Conservation (phyloP, 64 coral and sea anemone genomes). For the Pachyseris speciosa region DNA sequence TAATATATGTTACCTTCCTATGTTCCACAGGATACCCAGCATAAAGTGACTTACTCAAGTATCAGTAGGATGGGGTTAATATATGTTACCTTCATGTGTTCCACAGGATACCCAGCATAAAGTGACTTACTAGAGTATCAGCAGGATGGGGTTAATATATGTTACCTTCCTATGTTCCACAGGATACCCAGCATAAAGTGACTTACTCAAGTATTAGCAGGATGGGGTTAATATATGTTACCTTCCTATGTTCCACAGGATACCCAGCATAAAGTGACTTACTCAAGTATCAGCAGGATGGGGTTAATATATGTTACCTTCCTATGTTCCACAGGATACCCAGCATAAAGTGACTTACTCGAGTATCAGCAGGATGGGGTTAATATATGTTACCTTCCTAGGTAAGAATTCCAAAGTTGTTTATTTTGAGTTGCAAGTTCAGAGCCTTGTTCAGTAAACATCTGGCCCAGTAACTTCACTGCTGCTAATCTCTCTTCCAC, state of each 20-base stretch:
- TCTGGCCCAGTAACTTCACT: constrained; percentile 69
- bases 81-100: constrained; percentile 83
- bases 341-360: not conserved
- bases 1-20: constrained; percentile 75
- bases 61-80: not conserved
- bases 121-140: too few species aligned
- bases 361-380: not conserved
- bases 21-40: not conserved
- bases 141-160: too few species aligned
- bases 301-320: too few species aligned
- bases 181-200: too few species aligned
- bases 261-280: too few species aligned
- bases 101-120: too few species aligned
- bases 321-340: too few species aligned
- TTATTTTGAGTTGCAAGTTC: constrained; percentile 89
- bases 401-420: constrained; percentile 84
- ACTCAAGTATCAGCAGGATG: too few species aligned
- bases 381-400: constrained; percentile 75
- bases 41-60: not conserved
- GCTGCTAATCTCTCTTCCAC: constrained; percentile 77
- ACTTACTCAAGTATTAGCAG: too few species aligned
- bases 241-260: too few species aligned
- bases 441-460: constrained; percentile 93
- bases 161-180: too few species aligned
- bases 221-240: too few species aligned